phyloP scores from a whole-genome alignment of 2,113 vertebrate genomes.

The Anarrhichthys ocellatus region DNA sequence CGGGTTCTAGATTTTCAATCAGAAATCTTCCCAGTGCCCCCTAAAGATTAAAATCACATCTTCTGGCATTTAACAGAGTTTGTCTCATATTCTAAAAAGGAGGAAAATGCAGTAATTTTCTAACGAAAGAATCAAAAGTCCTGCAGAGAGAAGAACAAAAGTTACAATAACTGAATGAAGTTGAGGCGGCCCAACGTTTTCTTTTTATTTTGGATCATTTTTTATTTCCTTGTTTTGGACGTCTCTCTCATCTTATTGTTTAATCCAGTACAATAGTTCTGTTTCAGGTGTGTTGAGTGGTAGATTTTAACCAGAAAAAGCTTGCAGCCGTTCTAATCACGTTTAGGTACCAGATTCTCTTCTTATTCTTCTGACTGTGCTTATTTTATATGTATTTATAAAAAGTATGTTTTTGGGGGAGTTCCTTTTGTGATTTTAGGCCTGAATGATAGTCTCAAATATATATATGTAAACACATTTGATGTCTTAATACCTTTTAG shows the following conservation, averaged over 20 bases:
- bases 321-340: constrained; percentile 79
- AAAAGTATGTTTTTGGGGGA: constrained; percentile 73
- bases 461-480: constrained; percentile 83
- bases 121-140: constrained; percentile 18
- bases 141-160: constrained; percentile 1
- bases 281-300: constrained; percentile 72
- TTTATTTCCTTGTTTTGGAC: constrained; percentile 3
- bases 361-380: constrained; percentile 80
- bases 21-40: background rate
- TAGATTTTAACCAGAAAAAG: constrained; percentile 80
- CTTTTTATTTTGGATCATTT: background rate
- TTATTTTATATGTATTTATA: constrained; percentile 86
- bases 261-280: constrained; percentile 60
- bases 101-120: constrained; percentile 46
- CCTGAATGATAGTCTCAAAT: constrained; percentile 82
- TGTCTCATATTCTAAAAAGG: constrained; percentile 45
- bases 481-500: constrained; percentile 87
- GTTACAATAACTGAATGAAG: constrained; percentile 9
- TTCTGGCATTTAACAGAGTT: constrained; percentile 50
- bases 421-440: constrained; percentile 83
- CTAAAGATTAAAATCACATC: constrained; percentile 20
- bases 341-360: constrained; percentile 78
- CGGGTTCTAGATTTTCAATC: constrained; percentile 38
- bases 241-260: constrained; percentile 26
- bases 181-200: constrained; percentile 26